Evolutionary conservation across 2,888 invertebrate genomes (phyloP), one percentile per base, ranked within the genome.

Genomic region (Dolichopus griseipennis): DNA sequence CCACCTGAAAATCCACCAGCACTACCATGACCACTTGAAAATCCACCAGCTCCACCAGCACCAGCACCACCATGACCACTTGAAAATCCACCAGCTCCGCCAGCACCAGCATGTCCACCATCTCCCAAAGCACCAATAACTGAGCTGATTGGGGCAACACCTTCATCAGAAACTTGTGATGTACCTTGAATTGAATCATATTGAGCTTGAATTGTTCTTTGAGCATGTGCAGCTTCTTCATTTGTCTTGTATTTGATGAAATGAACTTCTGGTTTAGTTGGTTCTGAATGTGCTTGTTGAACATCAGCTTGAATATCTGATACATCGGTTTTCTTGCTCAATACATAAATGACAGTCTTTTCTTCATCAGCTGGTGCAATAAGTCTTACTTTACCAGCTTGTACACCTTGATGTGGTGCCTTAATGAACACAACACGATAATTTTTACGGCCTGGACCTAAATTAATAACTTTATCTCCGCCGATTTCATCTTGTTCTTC

Each of bases 171-270:
- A 18, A 81, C 72, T 69, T 80, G 81, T 70, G 77, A 79, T 69
- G 74, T 77, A 64, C 80, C 80, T 63, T 81, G 81, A 72, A 81
- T 74, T n/a, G 78, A 74, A 71, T 80, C 81, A 70, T 81, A 80
- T 73, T 80, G 80, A 64, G 80, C 77, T 75, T 81, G 81, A 67
- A 81, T 81, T 73, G 79, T 76, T 52, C 79, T 75, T 70, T 81
- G 81, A 67, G 81, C 81, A 74, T 78, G 78, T 34, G 73, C 73
- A 15, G 81, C 81, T 72, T 81, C 81, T 71, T 80, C 80, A 43
- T 76, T 74, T 66, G 80, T 81, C 75, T 79, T 81, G 75, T 81
- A 81, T 73, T 81, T 81, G 72, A 81, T 80, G 75, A 81, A 81
- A 77, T 80, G 81, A 61, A 81, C 81, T 72, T 81, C 81, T 27